A percentile compares a stretch with the other conserved stretches of the same genome.
Conservation (phyloP, 2,888 invertebrate genomes). For the Drosophila nigricruria region DNA sequence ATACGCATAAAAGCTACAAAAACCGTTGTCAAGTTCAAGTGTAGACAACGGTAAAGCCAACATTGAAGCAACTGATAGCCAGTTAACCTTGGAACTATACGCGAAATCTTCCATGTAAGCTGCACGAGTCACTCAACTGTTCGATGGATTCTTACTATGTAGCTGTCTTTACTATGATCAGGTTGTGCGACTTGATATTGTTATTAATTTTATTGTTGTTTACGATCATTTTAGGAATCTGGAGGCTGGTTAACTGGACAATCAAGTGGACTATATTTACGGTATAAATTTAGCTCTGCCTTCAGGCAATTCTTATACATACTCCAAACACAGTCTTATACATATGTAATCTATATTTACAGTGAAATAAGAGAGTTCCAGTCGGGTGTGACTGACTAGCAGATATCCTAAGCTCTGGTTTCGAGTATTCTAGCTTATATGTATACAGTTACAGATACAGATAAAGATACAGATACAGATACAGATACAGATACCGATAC, state of each 20-base stretch:
- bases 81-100: slow-evolving; percentile 62
- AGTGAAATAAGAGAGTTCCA: not conserved
- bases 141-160: slow-evolving; percentile 6
- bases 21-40: slow-evolving; percentile 57
- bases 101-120: slow-evolving; percentile 61
- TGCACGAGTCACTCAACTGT: slow-evolving; percentile 60
- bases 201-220: slow-evolving; percentile 3
- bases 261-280: not conserved
- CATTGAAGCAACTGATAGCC: slow-evolving; percentile 25
- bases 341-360: too few relatives aligned
- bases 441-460: not conserved
- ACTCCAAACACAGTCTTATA: too few relatives aligned
- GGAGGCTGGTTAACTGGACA: slow-evolving; percentile 42
- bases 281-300: slow-evolving; percentile 29
- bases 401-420: not conserved
- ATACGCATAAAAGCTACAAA: not conserved
- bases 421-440: not conserved
- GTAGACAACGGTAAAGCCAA: slow-evolving; percentile 50
- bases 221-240: slow-evolving; percentile 4
- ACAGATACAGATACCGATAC: too few relatives aligned
- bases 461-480: not conserved
- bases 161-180: slow-evolving; percentile 31
- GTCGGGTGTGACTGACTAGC: not conserved
- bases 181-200: slow-evolving; percentile 33
- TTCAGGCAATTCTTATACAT: not conserved